A percentile compares a stretch with the other conserved stretches of the same genome.
These are phyloP conservation scores for Pao palembangensis DNA, from an alignment of 2,113 vertebrate species.

Conservation along the genomic window DNA sequence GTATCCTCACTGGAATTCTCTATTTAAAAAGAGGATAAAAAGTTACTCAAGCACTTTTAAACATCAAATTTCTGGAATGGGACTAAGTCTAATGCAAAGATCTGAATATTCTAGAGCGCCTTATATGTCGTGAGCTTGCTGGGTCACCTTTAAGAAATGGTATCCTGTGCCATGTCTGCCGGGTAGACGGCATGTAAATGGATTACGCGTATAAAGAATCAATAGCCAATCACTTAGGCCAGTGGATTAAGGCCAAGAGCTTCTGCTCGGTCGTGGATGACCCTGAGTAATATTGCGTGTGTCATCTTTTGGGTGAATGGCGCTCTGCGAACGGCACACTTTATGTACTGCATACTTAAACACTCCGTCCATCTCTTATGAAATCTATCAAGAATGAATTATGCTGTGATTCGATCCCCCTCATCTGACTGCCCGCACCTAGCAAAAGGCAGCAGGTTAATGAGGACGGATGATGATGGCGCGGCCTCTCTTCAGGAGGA, in stretches of 20 bases:
- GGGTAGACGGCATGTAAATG: constrained; percentile 63
- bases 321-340: constrained; percentile 5
- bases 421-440: constrained; percentile 26
- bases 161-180: constrained; percentile 40
- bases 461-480: constrained; percentile 51
- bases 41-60: no score
- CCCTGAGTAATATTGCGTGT: constrained; percentile 18
- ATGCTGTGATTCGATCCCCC: constrained; percentile 39
- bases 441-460: constrained; percentile 48
- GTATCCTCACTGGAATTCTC: no score
- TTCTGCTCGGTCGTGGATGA: constrained; percentile 22
- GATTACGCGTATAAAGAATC: constrained; percentile 72
- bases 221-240: constrained; percentile 75
- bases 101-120: not conserved
- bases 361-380: constrained; percentile 33
- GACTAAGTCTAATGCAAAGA: not conserved
- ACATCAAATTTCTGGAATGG: not conserved
- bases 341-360: constrained; percentile 16
- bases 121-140: constrained; percentile 13
- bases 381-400: constrained; percentile 52
- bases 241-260: constrained; percentile 45
- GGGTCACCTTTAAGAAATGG: constrained; percentile 63
- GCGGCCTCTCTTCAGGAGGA: constrained; percentile 1
- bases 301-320: constrained; percentile 23
- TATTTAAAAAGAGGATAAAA: no score